These are phyloP conservation scores for Zaprionus lineosus DNA, from an alignment of 2,888 invertebrate species.

Conservation along the genomic window DNA sequence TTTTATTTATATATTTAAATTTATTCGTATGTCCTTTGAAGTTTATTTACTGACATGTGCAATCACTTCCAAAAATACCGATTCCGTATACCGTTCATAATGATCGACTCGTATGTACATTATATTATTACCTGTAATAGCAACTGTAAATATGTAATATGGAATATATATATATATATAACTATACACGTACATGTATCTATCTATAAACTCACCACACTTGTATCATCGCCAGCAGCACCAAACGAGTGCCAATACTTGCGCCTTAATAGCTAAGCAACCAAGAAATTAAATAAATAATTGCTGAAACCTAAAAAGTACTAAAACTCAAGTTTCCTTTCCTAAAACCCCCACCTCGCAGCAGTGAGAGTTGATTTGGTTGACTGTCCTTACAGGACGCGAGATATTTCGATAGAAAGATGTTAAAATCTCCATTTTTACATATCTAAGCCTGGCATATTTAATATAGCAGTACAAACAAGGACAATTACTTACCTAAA, in stretches of 20 bases:
- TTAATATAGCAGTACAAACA: too few relatives aligned
- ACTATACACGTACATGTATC: constrained; percentile 3
- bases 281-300: constrained; percentile 10
- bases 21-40: constrained; percentile 14
- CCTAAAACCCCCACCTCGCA: too few relatives aligned
- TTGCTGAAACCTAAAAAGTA: too few relatives aligned
- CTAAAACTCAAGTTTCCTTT: too few relatives aligned
- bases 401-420: too few relatives aligned
- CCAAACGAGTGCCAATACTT: constrained; percentile 10
- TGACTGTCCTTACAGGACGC: too few relatives aligned
- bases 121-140: constrained; percentile 13
- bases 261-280: constrained; percentile 40
- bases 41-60: constrained; percentile 35
- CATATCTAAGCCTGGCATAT: too few relatives aligned
- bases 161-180: constrained; percentile 27
- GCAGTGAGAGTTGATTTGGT: too few relatives aligned
- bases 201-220: constrained; percentile 5
- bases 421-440: too few relatives aligned
- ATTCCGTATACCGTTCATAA: constrained; percentile 20
- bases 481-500: too few relatives aligned
- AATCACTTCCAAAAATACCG: constrained; percentile 25
- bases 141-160: constrained; percentile 65
- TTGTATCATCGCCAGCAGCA: too few relatives aligned
- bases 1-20: constrained; percentile 12
- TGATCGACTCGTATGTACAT: constrained; percentile 12